phyloP scores from a whole-genome alignment of 1,140 invertebrate species.

The Cydia amplana region DNA sequence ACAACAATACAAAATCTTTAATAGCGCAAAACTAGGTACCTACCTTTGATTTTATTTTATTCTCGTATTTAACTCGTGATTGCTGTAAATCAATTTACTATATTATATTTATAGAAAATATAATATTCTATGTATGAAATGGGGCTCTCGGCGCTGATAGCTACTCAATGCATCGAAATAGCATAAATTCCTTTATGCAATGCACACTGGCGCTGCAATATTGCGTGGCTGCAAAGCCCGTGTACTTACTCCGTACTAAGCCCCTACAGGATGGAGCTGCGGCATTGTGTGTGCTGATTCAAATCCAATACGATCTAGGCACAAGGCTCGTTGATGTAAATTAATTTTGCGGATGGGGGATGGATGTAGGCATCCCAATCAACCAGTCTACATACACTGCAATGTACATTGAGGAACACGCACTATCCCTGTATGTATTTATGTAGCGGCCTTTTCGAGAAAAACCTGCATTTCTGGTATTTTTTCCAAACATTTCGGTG shows the following conservation, averaged over 20 bases:
- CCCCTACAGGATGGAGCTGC: neutral
- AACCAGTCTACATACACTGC: neutral
- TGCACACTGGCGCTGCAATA: neutral
- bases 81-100: no score
- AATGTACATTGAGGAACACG: neutral
- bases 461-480: no score
- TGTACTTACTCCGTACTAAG: slow-evolving; percentile 12
- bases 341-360: neutral
- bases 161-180: neutral
- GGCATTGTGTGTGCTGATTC: slow-evolving; percentile 2
- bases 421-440: neutral
- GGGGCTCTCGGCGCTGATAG: neutral
- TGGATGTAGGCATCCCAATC: neutral
- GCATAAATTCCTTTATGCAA: neutral
- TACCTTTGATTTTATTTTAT: no score
- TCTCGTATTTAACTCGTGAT: no score
- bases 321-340: slow-evolving; percentile 8
- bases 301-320: slow-evolving; percentile 4
- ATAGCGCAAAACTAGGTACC: no score
- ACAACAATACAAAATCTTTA: no score
- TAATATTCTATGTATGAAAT: neutral
- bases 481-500: no score
- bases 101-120: no score
- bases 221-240: slow-evolving; percentile 1
- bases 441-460: neutral